Evolutionary conservation across 2,888 invertebrate genomes (phyloP), one percentile per base, ranked within the genome.

Genomic region (Parapristionchus giblindavisi): DNA sequence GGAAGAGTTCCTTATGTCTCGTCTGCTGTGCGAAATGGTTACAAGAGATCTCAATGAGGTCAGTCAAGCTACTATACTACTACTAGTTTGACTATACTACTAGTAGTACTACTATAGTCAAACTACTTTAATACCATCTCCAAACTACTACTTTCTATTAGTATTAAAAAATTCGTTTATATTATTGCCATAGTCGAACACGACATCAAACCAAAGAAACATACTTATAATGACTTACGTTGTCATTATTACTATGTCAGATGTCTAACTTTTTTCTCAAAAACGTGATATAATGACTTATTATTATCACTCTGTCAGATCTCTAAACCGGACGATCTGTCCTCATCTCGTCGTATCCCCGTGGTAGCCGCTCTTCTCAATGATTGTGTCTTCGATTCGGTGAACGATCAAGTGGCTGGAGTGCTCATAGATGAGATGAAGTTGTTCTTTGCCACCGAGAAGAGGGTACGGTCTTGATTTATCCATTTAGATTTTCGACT

Each of bases 1-100:
- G 80, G 93, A 93, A 83, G 93, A 93, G 86, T 93, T 92, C 89
- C 90, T 93, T 75, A 88, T 93, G 65, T 88, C 93, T 43, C 74
- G 80, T 11, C 72, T 81, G 2, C 76, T 93, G 81, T 91, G 92
- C 27, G 83, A 84, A 58, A 75, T 84, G 1, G 58, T 84, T 36
- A 75, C 72, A 2, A 73, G 78, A 24, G 65, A 65, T 48, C 32
- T 61, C n/a, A 58, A 70, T 71, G 70, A 78, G 43, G 75, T 79
- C 1, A 56, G 73, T n/a, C n/a, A n/a, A 24, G n/a, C n/a, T n/a
- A n/a, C n/a, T n/a, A n/a, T n/a, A n/a, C n/a, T n/a, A n/a, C n/a
- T n/a, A n/a, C n/a, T n/a, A n/a, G n/a, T n/a, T n/a, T n/a, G n/a
- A n/a, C n/a, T n/a, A n/a, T n/a, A n/a, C n/a, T n/a, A n/a, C n/a